Conservation (phyloP, 1,140 invertebrate genomes). For the Bombus huntii region DNA sequence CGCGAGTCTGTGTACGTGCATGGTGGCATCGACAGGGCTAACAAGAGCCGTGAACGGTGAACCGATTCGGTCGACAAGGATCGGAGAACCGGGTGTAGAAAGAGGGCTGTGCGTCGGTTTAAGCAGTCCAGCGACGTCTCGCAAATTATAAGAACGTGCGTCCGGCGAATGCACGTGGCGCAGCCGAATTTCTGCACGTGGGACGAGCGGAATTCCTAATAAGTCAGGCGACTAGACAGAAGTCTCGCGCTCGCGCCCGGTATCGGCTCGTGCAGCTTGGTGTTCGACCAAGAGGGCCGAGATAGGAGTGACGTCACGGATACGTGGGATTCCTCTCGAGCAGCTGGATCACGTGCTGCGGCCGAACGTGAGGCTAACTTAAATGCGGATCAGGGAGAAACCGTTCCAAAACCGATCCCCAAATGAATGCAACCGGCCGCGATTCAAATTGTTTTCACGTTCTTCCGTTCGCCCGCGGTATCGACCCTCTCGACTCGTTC, state of each 20-base stretch:
- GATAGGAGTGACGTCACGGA: slow-evolving; percentile 76
- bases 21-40: too few species aligned
- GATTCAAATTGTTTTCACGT: slow-evolving; percentile 60
- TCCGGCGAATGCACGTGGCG: slow-evolving; percentile 70
- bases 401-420: slow-evolving; percentile 54
- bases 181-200: slow-evolving; percentile 70
- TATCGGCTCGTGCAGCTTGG: slow-evolving; percentile 59
- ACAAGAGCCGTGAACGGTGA: not conserved
- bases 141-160: slow-evolving; percentile 74
- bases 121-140: slow-evolving; percentile 66
- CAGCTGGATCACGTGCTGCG: slow-evolving; percentile 79
- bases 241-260: slow-evolving; percentile 50
- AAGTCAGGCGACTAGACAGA: slow-evolving; percentile 71
- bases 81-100: not conserved
- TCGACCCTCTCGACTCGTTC: slow-evolving; percentile 26
- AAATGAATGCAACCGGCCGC: slow-evolving; percentile 49
- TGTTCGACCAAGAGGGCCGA: slow-evolving; percentile 39
- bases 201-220: slow-evolving; percentile 78
- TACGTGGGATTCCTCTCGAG: slow-evolving; percentile 74
- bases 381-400: slow-evolving; percentile 71
- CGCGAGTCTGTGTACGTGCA: too few species aligned
- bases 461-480: slow-evolving; percentile 34
- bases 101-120: slow-evolving; percentile 53
- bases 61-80: not conserved
- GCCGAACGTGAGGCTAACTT: slow-evolving; percentile 75